These are phyloP conservation scores for Mus musculus DNA, from an alignment of 2,113 vertebrate species.

Conservation along the genomic window GRCm39 chrX:36207001-36207500, in stretches of 20 bases:
- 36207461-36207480: constrained; percentile 37
- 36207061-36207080: not conserved
- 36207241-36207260: not conserved
- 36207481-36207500: constrained; percentile 29
- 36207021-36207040: not conserved
- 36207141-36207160: not conserved
- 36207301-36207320: not conserved
- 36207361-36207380: constrained; percentile 53
- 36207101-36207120: not conserved
- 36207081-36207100: not conserved
- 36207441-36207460: constrained; percentile 52
- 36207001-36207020: not conserved
- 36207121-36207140: not conserved
- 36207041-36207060: not conserved
- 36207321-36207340: not conserved
- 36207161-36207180: not conserved
- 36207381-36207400: constrained; percentile 15
- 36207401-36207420: constrained; percentile 44
- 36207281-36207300: not conserved
- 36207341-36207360: not conserved
- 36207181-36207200: not conserved
- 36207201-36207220: constrained; percentile 15
- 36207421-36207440: constrained; percentile 43
- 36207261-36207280: constrained; percentile 23
- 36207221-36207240: not conserved